A percentile compares a stretch with the other conserved stretches of the same genome.
These are phyloP conservation scores for Deilephila porcellus DNA, from an alignment of 2,888 invertebrate genomes.

Conservation along the genomic window DNA sequence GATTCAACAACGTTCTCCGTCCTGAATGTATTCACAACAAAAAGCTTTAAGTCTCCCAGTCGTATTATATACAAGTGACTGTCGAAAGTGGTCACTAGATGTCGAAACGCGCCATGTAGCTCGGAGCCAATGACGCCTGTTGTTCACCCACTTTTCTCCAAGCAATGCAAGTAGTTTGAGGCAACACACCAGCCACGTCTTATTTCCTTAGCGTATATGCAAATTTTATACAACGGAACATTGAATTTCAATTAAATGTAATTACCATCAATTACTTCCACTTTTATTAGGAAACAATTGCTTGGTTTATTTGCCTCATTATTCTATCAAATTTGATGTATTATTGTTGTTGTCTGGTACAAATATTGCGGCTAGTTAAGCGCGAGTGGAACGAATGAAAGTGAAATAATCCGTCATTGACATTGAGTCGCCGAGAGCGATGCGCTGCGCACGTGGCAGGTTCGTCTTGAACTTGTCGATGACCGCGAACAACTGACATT, in stretches of 20 bases:
- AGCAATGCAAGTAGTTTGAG: slow-evolving; percentile 58
- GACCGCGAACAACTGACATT: slow-evolving; percentile 60
- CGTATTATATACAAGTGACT: slow-evolving; percentile 24
- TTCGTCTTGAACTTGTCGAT: slow-evolving; percentile 79
- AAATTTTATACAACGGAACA: slow-evolving; percentile 46
- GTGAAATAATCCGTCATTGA: slow-evolving; percentile 71
- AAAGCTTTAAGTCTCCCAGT: neutral
- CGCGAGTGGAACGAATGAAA: slow-evolving; percentile 61
- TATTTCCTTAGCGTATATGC: slow-evolving; percentile 43
- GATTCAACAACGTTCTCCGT: neutral
- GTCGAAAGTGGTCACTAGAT: slow-evolving; percentile 58
- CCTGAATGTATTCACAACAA: neutral
- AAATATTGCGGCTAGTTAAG: slow-evolving; percentile 17
- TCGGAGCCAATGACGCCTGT: slow-evolving; percentile 44
- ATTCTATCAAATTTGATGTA: neutral
- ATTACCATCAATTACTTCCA: slow-evolving; percentile 35
- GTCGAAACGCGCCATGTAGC: slow-evolving; percentile 61
- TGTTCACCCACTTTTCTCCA: slow-evolving; percentile 76
- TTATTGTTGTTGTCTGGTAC: neutral
- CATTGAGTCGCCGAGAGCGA: slow-evolving; percentile 62
- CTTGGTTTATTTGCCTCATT: neutral
- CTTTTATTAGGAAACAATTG: slow-evolving; percentile 32
- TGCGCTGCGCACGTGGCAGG: slow-evolving; percentile 53
- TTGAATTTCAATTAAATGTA: slow-evolving; percentile 34
- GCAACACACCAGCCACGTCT: slow-evolving; percentile 52